Conservation (phyloP, 2,797 vertebrate species). For the Sitta carolinensis region DNA sequence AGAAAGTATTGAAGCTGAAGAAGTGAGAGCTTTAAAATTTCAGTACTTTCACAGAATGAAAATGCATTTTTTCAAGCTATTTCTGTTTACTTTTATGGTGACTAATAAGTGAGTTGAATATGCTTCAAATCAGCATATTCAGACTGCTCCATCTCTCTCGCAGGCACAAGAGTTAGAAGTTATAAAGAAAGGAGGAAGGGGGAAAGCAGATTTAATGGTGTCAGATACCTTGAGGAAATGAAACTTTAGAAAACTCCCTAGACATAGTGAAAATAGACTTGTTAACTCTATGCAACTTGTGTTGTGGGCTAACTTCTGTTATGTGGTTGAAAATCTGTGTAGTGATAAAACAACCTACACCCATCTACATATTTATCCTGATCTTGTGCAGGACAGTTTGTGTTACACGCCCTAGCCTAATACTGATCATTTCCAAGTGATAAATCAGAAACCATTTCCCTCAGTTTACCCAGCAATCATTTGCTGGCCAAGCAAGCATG, state of each 20-base stretch:
- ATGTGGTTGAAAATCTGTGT: neutral
- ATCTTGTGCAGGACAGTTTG: accelerated
- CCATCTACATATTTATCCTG: neutral
- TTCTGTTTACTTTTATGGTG: neutral
- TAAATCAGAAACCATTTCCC: neutral
- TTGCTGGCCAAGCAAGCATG: neutral
- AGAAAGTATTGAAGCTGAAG: neutral
- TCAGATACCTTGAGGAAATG: neutral
- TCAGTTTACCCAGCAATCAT: neutral
- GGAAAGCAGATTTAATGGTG: neutral
- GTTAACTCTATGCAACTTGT: neutral
- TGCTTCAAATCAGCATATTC: neutral
- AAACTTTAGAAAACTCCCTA: neutral
- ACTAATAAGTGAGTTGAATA: neutral
- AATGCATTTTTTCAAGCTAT: neutral
- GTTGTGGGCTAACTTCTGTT: neutral
- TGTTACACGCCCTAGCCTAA: neutral
- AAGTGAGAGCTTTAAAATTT: neutral
- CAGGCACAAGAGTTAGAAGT: neutral
- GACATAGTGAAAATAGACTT: neutral
- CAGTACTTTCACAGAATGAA: neutral
- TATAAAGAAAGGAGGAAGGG: neutral
- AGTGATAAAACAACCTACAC: neutral
- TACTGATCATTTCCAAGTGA: neutral
- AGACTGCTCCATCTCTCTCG: neutral